phyloP scores from a whole-genome alignment of 2,797 vertebrate species.

The Hafferia zeledoni region DNA sequence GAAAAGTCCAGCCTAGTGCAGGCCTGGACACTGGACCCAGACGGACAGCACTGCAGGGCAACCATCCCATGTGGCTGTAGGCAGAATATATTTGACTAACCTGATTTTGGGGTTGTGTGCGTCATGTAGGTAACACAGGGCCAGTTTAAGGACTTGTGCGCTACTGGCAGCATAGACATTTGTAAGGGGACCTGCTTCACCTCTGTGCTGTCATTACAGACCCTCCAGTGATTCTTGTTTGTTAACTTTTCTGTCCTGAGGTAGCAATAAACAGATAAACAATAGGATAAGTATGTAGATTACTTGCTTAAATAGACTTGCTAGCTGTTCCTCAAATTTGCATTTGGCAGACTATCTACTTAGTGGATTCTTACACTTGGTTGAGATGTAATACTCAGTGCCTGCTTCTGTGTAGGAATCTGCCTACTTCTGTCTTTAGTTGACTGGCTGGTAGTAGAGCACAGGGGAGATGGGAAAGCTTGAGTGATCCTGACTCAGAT shows the following conservation, averaged over 20 bases:
- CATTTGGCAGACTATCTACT: neutral
- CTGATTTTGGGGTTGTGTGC: neutral
- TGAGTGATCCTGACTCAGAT: neutral
- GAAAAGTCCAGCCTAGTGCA: neutral
- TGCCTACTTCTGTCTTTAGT: neutral
- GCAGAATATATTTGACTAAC: neutral
- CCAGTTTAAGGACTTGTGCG: neutral
- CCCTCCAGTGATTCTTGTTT: neutral
- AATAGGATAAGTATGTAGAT: neutral
- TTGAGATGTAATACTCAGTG: neutral
- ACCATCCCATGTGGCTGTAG: accelerated
- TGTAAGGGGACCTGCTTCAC: neutral
- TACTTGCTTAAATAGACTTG: neutral
- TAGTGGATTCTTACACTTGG: neutral
- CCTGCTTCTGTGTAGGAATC: neutral
- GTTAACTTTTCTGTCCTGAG: neutral
- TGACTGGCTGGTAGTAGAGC: neutral
- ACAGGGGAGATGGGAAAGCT: neutral
- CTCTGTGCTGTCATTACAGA: neutral
- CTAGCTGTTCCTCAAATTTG: neutral
- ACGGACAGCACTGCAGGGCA: neutral
- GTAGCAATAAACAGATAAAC: neutral
- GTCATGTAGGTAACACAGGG: neutral
- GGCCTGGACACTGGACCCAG: no score
- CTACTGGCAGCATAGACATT: neutral